phyloP scores from a whole-genome alignment of 2,888 invertebrate species.

The Tanytarsus gracilentus region DNA sequence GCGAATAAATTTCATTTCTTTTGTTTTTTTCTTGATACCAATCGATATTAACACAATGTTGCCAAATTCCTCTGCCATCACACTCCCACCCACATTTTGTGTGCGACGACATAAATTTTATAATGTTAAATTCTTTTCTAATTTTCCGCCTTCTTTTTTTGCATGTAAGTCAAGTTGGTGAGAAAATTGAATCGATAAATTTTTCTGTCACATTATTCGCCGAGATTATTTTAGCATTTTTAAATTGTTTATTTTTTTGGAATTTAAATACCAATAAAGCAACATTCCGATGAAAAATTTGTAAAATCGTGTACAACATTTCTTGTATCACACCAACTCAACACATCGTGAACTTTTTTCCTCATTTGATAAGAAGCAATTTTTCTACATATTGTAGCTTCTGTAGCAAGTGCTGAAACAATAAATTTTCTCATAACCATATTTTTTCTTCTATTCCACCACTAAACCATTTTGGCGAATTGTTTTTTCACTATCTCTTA shows the following conservation, averaged over 20 bases:
- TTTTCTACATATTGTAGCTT: neutral
- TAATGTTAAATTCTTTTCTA: no score
- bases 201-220: constrained; percentile 14
- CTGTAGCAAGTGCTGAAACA: neutral
- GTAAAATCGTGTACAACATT: no score
- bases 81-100: no score
- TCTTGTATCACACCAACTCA: no score
- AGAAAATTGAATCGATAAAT: constrained; percentile 15
- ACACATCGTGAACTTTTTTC: no score
- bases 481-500: neutral
- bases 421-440: constrained; percentile 21
- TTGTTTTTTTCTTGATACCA: no score
- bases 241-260: neutral
- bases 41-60: no score
- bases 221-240: constrained; percentile 18
- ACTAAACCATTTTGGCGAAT: neutral
- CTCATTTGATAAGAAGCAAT: constrained; percentile 5
- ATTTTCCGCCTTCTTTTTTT: no score
- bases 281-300: constrained; percentile 15
- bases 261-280: neutral
- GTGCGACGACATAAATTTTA: no score
- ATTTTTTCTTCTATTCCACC: neutral
- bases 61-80: no score
- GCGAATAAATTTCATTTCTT: neutral
- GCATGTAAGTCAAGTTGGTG: neutral